phyloP scores from a whole-genome alignment of 2,113 vertebrate species.

The Castor canadensis region DNA sequence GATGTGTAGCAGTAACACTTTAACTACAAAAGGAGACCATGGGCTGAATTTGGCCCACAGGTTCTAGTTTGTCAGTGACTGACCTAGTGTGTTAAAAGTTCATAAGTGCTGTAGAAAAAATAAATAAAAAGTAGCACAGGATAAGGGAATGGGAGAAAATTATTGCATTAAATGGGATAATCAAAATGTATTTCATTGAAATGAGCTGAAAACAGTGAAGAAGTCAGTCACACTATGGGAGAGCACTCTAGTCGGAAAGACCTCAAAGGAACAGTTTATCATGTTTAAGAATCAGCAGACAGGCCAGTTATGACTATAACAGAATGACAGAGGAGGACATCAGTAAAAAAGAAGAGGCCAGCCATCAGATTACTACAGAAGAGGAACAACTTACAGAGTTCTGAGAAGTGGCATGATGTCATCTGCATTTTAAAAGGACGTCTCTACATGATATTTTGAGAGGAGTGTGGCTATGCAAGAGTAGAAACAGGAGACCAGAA shows the following conservation, averaged over 20 bases:
- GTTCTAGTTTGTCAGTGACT: neutral
- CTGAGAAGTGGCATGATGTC: neutral
- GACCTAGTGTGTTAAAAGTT: neutral
- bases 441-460: neutral
- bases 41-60: neutral
- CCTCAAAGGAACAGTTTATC: neutral
- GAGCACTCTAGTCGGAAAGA: neutral
- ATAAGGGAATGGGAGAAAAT: neutral
- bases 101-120: neutral
- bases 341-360: neutral
- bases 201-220: neutral
- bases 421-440: neutral
- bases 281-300: neutral
- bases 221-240: neutral
- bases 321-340: neutral
- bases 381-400: neutral
- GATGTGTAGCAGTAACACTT: neutral
- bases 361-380: neutral
- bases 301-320: neutral
- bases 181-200: neutral
- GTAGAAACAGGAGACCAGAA: neutral
- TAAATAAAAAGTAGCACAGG: neutral
- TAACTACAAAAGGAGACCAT: neutral
- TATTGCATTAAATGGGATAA: neutral
- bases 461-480: neutral